phyloP scores from a whole-genome alignment of 2,797 vertebrate genomes.

The Rhadinocentrus ornatus region DNA sequence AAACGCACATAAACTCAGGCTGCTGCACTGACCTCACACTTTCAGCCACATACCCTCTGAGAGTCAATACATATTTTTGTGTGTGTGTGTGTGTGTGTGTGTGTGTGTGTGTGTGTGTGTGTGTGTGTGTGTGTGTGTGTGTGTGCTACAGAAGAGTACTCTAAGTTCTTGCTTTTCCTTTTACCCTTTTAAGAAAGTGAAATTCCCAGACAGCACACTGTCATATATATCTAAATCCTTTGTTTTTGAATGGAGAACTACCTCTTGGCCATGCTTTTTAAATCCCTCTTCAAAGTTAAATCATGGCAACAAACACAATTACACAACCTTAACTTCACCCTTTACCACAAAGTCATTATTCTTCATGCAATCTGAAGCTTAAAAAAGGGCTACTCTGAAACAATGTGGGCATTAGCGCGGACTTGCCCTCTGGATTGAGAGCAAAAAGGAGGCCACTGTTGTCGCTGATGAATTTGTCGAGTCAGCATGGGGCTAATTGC shows the following conservation, averaged over 20 bases:
- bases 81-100: no score
- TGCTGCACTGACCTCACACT: constrained; percentile 45
- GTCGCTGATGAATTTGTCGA: constrained; percentile 63
- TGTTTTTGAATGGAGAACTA: constrained; percentile 52
- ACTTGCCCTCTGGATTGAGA: constrained; percentile 62
- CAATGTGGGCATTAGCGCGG: constrained; percentile 36
- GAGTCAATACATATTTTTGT: constrained; percentile 49
- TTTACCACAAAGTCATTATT: constrained; percentile 33
- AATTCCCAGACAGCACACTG: constrained; percentile 42
- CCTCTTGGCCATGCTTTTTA: constrained; percentile 46
- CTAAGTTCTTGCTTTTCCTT: constrained; percentile 21
- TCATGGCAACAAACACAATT: constrained; percentile 56
- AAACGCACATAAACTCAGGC: constrained; percentile 36
- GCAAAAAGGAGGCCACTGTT: constrained; percentile 65
- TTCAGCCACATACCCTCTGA: constrained; percentile 52
- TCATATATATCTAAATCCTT: constrained; percentile 41
- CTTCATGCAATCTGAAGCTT: constrained; percentile 29
- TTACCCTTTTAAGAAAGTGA: constrained; percentile 32
- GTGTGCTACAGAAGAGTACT: constrained; percentile 22
- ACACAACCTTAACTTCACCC: constrained; percentile 60
- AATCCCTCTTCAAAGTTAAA: constrained; percentile 67
- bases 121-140: neutral
- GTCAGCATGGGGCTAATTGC: constrained; percentile 77
- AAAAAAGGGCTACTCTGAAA: constrained; percentile 28
- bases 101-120: neutral